Evolutionary conservation across 2,888 invertebrate genomes (phyloP).

Genomic region (Acrobasis consociella): DNA sequence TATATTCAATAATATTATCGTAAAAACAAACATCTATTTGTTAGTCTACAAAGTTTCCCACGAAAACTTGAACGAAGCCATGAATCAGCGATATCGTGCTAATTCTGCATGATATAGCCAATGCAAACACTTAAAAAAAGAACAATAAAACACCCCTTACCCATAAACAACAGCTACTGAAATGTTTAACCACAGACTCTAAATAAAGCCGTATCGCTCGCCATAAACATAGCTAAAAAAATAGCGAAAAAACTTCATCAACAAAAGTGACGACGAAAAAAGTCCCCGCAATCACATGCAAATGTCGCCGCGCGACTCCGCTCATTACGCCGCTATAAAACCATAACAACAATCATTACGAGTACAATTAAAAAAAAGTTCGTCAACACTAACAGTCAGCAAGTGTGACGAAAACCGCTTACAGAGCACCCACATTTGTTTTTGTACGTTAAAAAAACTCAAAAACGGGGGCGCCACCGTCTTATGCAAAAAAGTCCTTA

Average conservation of each 20-base stretch:
- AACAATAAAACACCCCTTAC: constrained; percentile 68
- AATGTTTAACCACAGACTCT: constrained; percentile 78
- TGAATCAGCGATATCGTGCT: constrained; percentile 39
- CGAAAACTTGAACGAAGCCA: constrained; percentile 14
- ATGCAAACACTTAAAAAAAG: constrained; percentile 60
- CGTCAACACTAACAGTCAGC: constrained; percentile 66
- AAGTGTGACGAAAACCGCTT: constrained; percentile 81
- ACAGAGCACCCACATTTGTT: constrained; percentile 78
- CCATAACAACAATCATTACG: constrained; percentile 80
- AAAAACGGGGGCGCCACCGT: constrained; percentile 76
- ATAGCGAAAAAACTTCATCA: constrained; percentile 72
- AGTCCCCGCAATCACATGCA: constrained; percentile 75
- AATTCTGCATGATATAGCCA: constrained; percentile 50
- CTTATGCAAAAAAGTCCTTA: constrained; percentile 82
- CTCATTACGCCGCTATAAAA: constrained; percentile 78
- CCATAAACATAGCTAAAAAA: constrained; percentile 69
- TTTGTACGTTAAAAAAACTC: constrained; percentile 65
- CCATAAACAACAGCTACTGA: constrained; percentile 73
- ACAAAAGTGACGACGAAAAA: constrained; percentile 69
- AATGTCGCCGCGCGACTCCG: constrained; percentile 70
- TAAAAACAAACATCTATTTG: background rate
- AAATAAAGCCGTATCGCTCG: constrained; percentile 71
- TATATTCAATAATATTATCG: background rate
- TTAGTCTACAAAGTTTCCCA: constrained; percentile 8
- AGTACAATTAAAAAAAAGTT: constrained; percentile 78